Percentiles rank a stretch among this genome's conserved stretches.
Evolutionary conservation across 2,113 vertebrate genomes (phyloP).

Genomic region (Corvus hawaiiensis): DNA sequence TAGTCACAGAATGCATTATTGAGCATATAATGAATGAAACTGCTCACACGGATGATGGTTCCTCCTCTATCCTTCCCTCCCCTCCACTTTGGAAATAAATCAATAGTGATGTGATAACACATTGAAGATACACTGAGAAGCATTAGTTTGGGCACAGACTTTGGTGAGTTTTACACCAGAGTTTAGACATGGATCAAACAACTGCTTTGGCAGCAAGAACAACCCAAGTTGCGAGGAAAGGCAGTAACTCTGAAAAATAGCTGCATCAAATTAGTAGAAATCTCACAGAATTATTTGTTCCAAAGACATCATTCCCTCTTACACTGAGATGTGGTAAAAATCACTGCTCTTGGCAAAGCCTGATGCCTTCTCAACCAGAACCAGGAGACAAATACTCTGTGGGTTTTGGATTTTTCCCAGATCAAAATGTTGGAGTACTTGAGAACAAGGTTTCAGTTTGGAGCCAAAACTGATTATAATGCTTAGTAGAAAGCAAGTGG

Average conservation of each 20-base stretch:
- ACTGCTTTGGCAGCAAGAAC: not conserved
- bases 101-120: not conserved
- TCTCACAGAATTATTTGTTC: not conserved
- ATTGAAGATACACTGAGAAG: not conserved
- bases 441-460: not conserved
- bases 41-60: not conserved
- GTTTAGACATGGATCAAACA: not conserved
- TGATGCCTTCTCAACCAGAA: not conserved
- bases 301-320: not conserved
- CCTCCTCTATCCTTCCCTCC: not conserved
- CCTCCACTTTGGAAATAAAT: not conserved
- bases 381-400: not conserved
- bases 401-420: constrained; percentile 10
- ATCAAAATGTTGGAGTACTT: not conserved
- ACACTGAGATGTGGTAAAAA: not conserved
- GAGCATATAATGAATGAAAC: not conserved
- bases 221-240: not conserved
- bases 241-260: not conserved
- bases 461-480: not conserved
- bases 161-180: not conserved
- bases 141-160: not conserved
- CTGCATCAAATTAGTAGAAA: not conserved
- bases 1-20: not conserved
- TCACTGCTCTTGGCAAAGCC: not conserved
- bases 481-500: not conserved